Evolutionary conservation across 2,797 vertebrate species (phyloP).

Genomic region (Tachyglossus aculeatus): DNA sequence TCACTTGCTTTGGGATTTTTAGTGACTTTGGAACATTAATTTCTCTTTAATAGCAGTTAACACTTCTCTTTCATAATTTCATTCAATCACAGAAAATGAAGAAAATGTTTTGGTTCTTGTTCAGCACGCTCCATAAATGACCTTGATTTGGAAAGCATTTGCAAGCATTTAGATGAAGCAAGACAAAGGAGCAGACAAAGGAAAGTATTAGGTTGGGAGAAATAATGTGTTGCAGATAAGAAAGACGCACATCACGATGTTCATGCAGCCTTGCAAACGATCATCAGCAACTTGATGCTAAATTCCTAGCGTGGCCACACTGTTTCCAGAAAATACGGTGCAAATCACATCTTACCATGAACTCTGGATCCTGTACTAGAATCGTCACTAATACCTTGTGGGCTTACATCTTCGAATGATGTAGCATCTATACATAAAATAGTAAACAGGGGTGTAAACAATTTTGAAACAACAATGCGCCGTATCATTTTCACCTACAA

Average conservation of each 20-base stretch:
- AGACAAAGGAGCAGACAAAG: constrained; percentile 25
- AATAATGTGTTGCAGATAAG: constrained; percentile 17
- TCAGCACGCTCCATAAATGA: constrained; percentile 61
- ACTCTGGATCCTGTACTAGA: constrained; percentile 82
- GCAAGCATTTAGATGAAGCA: constrained; percentile 44
- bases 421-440: constrained; percentile 77
- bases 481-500: constrained; percentile 10
- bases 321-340: constrained; percentile 20
- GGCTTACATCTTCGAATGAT: constrained; percentile 90
- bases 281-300: constrained; percentile 42
- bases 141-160: constrained; percentile 44
- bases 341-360: constrained; percentile 83
- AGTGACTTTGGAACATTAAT: background rate
- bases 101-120: constrained; percentile 52
- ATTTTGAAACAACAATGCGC: constrained; percentile 36
- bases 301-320: constrained; percentile 49
- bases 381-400: constrained; percentile 84
- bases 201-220: constrained; percentile 46
- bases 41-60: constrained; percentile 6
- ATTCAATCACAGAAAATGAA: constrained; percentile 15
- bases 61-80: constrained; percentile 36
- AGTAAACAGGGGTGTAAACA: constrained; percentile 62
- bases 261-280: constrained; percentile 63
- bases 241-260: constrained; percentile 43
- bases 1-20: background rate